phyloP scores from a whole-genome alignment of 1,140 invertebrate species.

The Tribolium castaneum region DNA sequence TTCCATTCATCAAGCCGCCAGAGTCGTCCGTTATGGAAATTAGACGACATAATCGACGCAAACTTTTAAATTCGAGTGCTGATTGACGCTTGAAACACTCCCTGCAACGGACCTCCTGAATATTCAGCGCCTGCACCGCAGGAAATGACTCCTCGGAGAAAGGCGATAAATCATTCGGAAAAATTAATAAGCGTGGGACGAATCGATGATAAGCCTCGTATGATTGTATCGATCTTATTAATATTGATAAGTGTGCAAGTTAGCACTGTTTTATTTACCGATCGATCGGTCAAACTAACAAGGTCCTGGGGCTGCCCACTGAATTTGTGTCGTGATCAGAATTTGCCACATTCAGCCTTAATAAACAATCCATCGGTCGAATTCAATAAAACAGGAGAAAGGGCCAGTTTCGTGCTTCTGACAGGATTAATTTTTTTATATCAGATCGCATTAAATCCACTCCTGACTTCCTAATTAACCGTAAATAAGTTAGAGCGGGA shows the following conservation, averaged over 20 bases:
- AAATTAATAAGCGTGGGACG: neutral
- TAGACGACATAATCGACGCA: neutral
- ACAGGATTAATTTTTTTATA: neutral
- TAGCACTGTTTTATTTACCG: neutral
- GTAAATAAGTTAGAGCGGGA: neutral
- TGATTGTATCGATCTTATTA: neutral
- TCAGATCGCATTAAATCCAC: neutral
- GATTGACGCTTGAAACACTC: neutral
- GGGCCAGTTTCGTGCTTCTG: neutral
- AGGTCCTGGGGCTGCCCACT: conserved; percentile 1
- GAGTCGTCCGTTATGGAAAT: neutral
- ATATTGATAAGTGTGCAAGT: neutral
- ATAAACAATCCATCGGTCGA: neutral
- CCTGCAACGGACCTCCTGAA: neutral
- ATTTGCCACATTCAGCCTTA: neutral
- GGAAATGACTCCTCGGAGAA: neutral
- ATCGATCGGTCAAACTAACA: conserved; percentile 3
- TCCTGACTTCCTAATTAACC: neutral
- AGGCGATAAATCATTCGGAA: neutral
- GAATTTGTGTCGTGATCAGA: neutral
- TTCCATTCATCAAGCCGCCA: conserved; percentile 14
- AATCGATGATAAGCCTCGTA: neutral
- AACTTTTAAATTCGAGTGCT: neutral
- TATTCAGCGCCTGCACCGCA: neutral
- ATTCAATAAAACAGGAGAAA: neutral